Conservation (phyloP, 2,113 vertebrate genomes). For the Triplophysa rosa region DNA sequence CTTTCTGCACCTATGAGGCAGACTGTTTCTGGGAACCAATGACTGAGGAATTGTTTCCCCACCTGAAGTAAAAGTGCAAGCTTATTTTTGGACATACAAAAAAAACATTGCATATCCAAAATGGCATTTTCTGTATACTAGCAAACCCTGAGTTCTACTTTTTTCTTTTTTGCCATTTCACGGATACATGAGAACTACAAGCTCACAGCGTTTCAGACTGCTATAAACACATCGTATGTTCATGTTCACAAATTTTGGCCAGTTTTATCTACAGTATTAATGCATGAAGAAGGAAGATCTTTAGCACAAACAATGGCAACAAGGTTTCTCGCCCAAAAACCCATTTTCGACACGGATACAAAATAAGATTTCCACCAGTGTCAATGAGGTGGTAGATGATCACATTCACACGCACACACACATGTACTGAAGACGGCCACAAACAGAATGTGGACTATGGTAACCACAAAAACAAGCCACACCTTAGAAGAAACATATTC, state of each 20-base stretch:
- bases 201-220: conserved; percentile 59
- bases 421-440: conserved; percentile 44
- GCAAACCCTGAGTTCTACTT: conserved; percentile 78
- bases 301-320: conserved; percentile 57
- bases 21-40: conserved; percentile 70
- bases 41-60: conserved; percentile 70
- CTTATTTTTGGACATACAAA: conserved; percentile 65
- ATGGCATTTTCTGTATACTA: conserved; percentile 70
- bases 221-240: conserved; percentile 36
- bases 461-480: conserved; percentile 50
- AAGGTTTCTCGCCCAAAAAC: conserved; percentile 61
- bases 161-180: conserved; percentile 62
- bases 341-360: conserved; percentile 69
- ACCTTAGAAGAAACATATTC: conserved; percentile 62
- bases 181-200: conserved; percentile 63
- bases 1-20: conserved; percentile 71
- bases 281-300: conserved; percentile 57
- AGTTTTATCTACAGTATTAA: conserved; percentile 56
- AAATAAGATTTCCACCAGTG: conserved; percentile 63
- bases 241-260: conserved; percentile 23
- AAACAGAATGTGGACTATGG: conserved; percentile 54
- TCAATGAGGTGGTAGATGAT: conserved; percentile 56
- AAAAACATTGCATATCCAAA: conserved; percentile 59
- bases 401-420: conserved; percentile 16
- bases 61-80: conserved; percentile 76